These are phyloP conservation scores for Chelonoidis abingdonii DNA, from an alignment of 2,113 vertebrate species.

Conservation along the genomic window DNA sequence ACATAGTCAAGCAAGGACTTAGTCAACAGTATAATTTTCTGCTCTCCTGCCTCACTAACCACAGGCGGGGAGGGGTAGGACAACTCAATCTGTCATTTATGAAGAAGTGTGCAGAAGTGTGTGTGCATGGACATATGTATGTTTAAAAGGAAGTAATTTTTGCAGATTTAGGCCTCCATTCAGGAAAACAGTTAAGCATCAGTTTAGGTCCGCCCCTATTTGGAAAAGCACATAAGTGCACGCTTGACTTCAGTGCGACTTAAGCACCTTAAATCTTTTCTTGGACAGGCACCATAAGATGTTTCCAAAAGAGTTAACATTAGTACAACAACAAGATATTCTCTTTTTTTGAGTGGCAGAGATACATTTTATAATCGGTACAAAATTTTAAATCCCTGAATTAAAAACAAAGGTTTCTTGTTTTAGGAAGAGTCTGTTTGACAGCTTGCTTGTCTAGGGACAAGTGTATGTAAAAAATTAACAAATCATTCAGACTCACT, in stretches of 20 bases:
- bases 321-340: not conserved
- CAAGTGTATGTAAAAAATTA: not conserved
- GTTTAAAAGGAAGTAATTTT: not conserved
- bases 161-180: not conserved
- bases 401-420: not conserved
- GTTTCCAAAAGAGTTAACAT: not conserved
- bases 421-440: not conserved
- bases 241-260: not conserved
- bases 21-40: rapidly evolving
- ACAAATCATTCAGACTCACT: not conserved
- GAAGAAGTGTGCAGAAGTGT: not conserved
- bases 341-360: not conserved
- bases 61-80: not conserved
- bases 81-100: not conserved
- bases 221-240: not conserved
- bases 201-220: not conserved
- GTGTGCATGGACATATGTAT: not conserved
- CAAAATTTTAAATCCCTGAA: not conserved
- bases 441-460: not conserved
- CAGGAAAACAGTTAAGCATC: not conserved
- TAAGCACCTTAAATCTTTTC: not conserved
- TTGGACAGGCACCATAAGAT: not conserved
- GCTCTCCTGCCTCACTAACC: not conserved
- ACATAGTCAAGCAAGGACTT: not conserved
- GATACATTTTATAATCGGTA: not conserved